A percentile compares a stretch with the other conserved stretches of the same genome.
phyloP scores from a whole-genome alignment of 2,888 invertebrate genomes.

The Ferrisia virgata region DNA sequence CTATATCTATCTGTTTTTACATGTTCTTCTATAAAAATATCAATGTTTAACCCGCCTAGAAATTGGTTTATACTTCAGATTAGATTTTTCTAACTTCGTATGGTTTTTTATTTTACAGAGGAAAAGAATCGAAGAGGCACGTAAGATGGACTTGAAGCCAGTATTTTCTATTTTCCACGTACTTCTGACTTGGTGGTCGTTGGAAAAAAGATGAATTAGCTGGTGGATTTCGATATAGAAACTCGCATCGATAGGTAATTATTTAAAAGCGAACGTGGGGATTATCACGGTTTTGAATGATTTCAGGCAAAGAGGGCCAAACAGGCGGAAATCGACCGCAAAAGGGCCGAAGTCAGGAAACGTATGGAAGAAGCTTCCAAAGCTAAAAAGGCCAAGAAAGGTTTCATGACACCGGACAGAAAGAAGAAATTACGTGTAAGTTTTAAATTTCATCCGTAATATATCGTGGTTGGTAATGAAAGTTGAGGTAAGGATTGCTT shows the following conservation, averaged over 20 bases:
- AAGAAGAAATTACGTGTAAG: conserved; percentile 99
- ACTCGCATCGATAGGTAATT: too few relatives aligned
- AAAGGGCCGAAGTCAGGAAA: conserved; percentile 97
- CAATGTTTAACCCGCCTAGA: neutral
- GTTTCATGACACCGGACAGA: conserved; percentile 99
- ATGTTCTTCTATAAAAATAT: neutral
- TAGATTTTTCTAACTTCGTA: neutral
- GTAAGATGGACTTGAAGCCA: conserved; percentile 19
- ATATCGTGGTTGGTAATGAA: too few relatives aligned
- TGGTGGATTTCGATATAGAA: too few relatives aligned
- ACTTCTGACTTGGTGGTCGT: too few relatives aligned
- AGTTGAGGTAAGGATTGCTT: neutral
- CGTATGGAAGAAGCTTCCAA: conserved; percentile 98
- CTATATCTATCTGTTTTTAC: neutral
- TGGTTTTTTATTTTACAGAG: conserved; percentile 33
- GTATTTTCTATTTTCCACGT: neutral
- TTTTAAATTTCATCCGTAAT: too few relatives aligned
- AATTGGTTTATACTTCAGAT: neutral
- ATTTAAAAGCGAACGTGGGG: too few relatives aligned
- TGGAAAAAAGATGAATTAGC: too few relatives aligned
- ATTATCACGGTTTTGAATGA: neutral
- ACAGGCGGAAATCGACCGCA: conserved; percentile 96
- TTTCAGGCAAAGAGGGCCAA: conserved; percentile 85
- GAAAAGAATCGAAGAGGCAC: conserved; percentile 42
- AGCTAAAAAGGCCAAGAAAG: conserved; percentile 99